Conservation (phyloP, 2,797 vertebrate genomes). For the Amazona finschi region DNA sequence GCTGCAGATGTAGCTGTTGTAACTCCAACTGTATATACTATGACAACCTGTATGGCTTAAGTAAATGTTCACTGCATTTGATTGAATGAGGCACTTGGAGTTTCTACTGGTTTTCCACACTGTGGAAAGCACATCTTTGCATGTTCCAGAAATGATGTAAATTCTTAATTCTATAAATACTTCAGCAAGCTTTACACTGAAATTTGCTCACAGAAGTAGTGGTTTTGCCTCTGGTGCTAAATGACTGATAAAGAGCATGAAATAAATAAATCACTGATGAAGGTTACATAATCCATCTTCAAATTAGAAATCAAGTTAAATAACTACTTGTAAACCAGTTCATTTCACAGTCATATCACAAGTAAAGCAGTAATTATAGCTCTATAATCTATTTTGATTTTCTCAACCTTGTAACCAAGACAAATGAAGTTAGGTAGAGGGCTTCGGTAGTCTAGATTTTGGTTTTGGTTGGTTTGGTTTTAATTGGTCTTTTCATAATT, state of each 20-base stretch:
- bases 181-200: neutral
- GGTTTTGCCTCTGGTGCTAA: neutral
- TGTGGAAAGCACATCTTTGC: neutral
- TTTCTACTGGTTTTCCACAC: neutral
- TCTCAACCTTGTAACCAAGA: neutral
- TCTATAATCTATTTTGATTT: neutral
- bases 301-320: neutral
- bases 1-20: neutral
- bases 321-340: neutral
- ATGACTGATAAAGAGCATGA: neutral
- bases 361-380: neutral
- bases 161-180: conserved; percentile 1
- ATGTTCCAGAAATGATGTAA: neutral
- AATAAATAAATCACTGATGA: neutral
- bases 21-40: neutral
- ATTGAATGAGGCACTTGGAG: neutral
- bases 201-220: neutral
- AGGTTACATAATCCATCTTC: neutral
- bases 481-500: neutral
- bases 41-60: neutral
- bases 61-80: neutral
- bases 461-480: neutral
- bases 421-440: neutral
- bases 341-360: neutral
- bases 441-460: neutral